A percentile compares a stretch with the other conserved stretches of the same genome.
Conservation (phyloP, 92 coral and sea anemone genomes). For the Bergia puertoricense region DNA sequence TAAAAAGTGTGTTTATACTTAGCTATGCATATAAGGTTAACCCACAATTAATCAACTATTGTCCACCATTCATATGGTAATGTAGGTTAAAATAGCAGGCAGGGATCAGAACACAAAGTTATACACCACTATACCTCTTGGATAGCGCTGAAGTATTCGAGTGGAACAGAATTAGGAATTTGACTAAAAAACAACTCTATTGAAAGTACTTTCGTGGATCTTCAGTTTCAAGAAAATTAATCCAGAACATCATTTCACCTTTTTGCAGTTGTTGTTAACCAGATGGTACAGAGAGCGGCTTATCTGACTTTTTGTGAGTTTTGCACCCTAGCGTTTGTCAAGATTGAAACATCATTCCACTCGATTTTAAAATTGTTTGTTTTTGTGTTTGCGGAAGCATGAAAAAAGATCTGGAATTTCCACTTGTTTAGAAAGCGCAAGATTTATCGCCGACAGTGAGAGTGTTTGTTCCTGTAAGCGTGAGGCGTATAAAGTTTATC, state of each 20-base stretch:
- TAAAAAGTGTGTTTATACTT: conserved; percentile 43
- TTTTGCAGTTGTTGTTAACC: conserved; percentile 7
- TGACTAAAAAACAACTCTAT: not conserved
- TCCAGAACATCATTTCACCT: conserved; percentile 3
- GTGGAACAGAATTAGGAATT: conserved; percentile 26
- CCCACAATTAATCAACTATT: conserved; percentile 68
- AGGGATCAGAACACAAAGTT: conserved; percentile 22
- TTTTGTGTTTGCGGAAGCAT: conserved; percentile 33
- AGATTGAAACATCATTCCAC: conserved; percentile 36
- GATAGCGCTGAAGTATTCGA: conserved; percentile 16
- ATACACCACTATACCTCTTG: conserved; percentile 23
- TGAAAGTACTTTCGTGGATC: not conserved
- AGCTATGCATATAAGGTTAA: conserved; percentile 71
- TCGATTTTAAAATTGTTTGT: conserved; percentile 43
- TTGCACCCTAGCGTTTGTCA: conserved; percentile 44
- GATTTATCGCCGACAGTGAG: conserved; percentile 16
- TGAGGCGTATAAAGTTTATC: conserved; percentile 6
- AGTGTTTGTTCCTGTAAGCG: conserved; percentile 26
- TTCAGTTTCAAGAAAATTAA: not conserved
- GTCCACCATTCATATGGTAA: conserved; percentile 69
- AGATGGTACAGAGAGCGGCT: conserved; percentile 10
- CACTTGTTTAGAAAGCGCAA: conserved; percentile 14
- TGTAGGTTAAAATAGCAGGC: conserved; percentile 50
- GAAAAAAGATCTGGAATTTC: conserved; percentile 20
- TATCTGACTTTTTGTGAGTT: not conserved